Evolutionary conservation across 2,888 invertebrate genomes (phyloP), one percentile per base, ranked within the genome.

Genomic region (Nesidiocoris tenuis): DNA sequence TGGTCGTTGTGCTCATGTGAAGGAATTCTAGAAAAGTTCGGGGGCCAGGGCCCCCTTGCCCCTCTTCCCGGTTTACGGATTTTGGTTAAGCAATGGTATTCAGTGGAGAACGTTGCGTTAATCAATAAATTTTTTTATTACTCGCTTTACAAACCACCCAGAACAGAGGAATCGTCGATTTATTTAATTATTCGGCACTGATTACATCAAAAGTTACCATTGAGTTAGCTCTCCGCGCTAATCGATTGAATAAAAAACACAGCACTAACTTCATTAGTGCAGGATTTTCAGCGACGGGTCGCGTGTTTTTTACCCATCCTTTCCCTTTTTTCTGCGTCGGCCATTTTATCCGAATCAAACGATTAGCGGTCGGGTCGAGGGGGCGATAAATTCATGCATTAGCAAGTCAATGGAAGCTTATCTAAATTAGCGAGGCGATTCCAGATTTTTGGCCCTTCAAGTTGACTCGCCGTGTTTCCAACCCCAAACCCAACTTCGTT

Each of bases 401-500:
- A 67, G 67, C 67, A 18, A 67, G 67, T 67, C 67, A 67, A 67
- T 55, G 39, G 67, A 55, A 39, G 67, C 55, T 67, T 67, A 67
- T 67, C 67, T 67, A 67, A 67, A 67, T 67, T 67, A 67, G 67
- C 67, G 55, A 67, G n/a, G 21, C 67, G 54, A 56, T 56, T 67
- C 21, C 19, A 22, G 67, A 67, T 67, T 67, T 56, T 22, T 19
- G n/a, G 67, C 39, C 67, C 67, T 67, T 59, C 59, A 59, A 59
- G 59, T 19, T 59, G 3, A n/a, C n/a, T 59, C 19, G n/a, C n/a
- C 17, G 19, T n/a, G 59, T 59, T 59, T 19, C n/a, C 59, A 18
- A n/a, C 59, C n/a, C n/a, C n/a, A 9, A 16, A 59, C n/a, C 59
- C 2, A 39, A 39, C 39, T 39, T 39, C 39, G 12, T 39, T 39